Percentiles rank a stretch among this genome's conserved stretches.
phyloP scores from a whole-genome alignment of 1,140 invertebrate species.

The Drosophila nebulosa region DNA sequence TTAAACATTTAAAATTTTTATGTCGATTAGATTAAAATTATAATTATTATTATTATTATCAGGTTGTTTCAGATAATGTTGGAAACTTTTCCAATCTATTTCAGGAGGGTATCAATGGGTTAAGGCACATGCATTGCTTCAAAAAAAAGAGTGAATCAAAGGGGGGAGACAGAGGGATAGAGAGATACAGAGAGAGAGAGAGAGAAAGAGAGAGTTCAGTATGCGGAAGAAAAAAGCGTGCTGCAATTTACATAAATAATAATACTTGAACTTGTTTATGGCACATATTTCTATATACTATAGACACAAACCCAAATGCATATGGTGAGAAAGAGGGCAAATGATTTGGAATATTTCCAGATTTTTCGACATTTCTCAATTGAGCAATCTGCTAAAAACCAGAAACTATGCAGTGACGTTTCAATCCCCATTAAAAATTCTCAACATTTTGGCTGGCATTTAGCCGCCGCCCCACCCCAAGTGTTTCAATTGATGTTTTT shows the following conservation, averaged over 20 bases:
- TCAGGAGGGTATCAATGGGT: not conserved
- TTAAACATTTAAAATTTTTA: not conserved
- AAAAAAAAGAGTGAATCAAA: not conserved
- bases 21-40: not conserved
- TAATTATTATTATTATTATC: no score
- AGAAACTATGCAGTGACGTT: not conserved
- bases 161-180: no score
- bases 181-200: not conserved
- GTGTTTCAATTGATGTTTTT: not conserved
- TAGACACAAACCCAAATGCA: not conserved
- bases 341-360: not conserved
- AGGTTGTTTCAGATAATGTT: no score
- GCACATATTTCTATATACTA: constrained; percentile 9
- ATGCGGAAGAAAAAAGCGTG: constrained; percentile 32
- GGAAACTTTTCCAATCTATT: no score
- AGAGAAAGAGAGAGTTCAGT: constrained; percentile 23
- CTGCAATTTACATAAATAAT: constrained; percentile 32
- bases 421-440: not conserved
- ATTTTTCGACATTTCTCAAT: not conserved
- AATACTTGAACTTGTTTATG: constrained; percentile 22
- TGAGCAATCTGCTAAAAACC: not conserved
- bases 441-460: not conserved
- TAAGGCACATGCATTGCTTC: not conserved
- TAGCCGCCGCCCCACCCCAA: not conserved
- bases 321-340: not conserved